phyloP scores from a whole-genome alignment of 2,113 vertebrate species.

The Mixornis gularis region DNA sequence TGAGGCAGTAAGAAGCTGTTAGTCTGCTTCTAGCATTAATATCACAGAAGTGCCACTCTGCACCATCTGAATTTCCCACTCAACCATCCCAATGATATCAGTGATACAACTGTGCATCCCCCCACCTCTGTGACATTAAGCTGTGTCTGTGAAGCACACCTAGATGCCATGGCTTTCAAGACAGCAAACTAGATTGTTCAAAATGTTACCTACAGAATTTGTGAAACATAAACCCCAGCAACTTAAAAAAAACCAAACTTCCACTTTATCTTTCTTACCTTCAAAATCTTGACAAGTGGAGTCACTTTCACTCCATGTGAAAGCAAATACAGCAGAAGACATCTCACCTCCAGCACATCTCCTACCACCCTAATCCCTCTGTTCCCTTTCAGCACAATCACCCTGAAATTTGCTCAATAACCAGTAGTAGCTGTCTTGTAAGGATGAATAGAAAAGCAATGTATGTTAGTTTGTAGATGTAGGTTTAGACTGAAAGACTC shows the following conservation, averaged over 20 bases:
- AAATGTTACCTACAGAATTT: not conserved
- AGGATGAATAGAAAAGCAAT: slow-evolving; percentile 8
- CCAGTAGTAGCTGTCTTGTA: not conserved
- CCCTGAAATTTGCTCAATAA: not conserved
- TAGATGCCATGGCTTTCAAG: not conserved
- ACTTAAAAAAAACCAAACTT: not conserved
- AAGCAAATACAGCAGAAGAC: slow-evolving; percentile 7
- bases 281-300: not conserved
- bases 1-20: slow-evolving; percentile 46
- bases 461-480: not conserved
- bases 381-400: not conserved
- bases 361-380: not conserved
- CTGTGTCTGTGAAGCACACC: not conserved
- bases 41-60: slow-evolving; percentile 1
- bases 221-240: not conserved
- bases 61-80: not conserved
- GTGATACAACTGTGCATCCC: not conserved
- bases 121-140: slow-evolving; percentile 21
- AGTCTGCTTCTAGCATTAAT: slow-evolving; percentile 38
- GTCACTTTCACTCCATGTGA: not conserved
- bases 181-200: not conserved
- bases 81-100: not conserved
- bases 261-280: slow-evolving; percentile 35
- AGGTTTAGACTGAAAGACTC: not conserved
- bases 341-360: not conserved